phyloP scores from a whole-genome alignment of 2,797 vertebrate genomes.

The Melanotaenia trifasciata region DNA sequence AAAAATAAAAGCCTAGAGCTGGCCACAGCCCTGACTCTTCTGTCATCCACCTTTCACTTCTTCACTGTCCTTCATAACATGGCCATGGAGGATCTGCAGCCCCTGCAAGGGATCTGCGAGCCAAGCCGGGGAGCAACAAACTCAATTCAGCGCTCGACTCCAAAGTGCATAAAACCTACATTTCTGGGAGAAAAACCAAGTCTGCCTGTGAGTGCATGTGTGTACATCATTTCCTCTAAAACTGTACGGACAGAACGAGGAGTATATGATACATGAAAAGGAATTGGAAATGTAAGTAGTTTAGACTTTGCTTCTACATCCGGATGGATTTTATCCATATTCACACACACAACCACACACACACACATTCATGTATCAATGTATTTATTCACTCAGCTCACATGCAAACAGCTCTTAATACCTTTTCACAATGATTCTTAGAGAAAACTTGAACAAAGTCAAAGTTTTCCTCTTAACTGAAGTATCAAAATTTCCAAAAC shows the following conservation, averaged over 20 bases:
- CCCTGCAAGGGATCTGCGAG: slow-evolving; percentile 36
- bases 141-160: slow-evolving; percentile 40
- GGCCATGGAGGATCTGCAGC: slow-evolving; percentile 65
- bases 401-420: not conserved
- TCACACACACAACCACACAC: slow-evolving; percentile 11
- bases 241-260: slow-evolving; percentile 19
- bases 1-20: slow-evolving; percentile 39
- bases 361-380: slow-evolving; percentile 9
- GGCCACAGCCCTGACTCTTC: slow-evolving; percentile 52
- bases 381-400: slow-evolving; percentile 12
- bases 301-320: slow-evolving; percentile 33
- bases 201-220: slow-evolving; percentile 48
- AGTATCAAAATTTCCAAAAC: slow-evolving; percentile 12
- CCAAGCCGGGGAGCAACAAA: slow-evolving; percentile 56
- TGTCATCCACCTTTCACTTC: slow-evolving; percentile 59
- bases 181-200: slow-evolving; percentile 68
- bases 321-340: slow-evolving; percentile 10
- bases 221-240: slow-evolving; percentile 49
- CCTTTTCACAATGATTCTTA: slow-evolving; percentile 1
- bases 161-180: slow-evolving; percentile 64
- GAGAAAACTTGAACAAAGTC: slow-evolving; percentile 32
- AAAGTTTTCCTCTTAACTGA: slow-evolving; percentile 45
- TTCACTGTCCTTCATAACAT: slow-evolving; percentile 52
- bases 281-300: slow-evolving; percentile 6
- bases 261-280: slow-evolving; percentile 27